Evolutionary conservation across 2,113 vertebrate genomes (phyloP).

Genomic region (Anarrhichthys ocellatus): DNA sequence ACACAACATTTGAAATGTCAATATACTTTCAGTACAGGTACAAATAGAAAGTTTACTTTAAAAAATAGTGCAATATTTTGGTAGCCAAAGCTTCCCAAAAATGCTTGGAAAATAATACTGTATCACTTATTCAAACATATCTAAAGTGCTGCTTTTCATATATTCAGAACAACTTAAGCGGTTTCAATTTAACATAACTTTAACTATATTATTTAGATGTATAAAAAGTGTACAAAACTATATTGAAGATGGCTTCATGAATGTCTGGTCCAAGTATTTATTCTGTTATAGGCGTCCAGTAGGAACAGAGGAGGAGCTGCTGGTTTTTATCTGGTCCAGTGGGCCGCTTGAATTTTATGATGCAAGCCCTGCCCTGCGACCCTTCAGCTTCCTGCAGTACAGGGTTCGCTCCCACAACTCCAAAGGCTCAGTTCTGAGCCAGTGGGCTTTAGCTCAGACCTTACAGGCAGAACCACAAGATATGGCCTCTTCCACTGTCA

Average conservation of each 20-base stretch:
- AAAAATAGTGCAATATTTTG: not conserved
- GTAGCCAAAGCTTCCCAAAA: not conserved
- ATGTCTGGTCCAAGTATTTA: not conserved
- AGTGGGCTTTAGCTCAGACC: constrained; percentile 85
- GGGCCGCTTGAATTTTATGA: constrained; percentile 89
- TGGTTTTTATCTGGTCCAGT: constrained; percentile 88
- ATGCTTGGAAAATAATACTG: not conserved
- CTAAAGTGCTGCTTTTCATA: not conserved
- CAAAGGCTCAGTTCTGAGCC: constrained; percentile 85
- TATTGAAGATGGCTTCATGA: not conserved
- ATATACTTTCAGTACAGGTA: not conserved
- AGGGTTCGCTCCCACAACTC: constrained; percentile 85
- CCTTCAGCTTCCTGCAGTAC: constrained; percentile 90
- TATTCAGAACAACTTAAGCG: not conserved
- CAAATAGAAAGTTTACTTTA: not conserved
- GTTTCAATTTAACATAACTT: not conserved
- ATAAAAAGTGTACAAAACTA: not conserved
- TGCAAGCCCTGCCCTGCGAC: constrained; percentile 80
- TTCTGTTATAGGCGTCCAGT: constrained; percentile 81
- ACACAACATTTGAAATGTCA: not conserved
- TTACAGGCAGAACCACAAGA: constrained; percentile 86
- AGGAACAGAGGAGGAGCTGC: constrained; percentile 83
- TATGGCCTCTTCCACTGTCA: constrained; percentile 81
- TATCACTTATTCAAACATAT: not conserved
- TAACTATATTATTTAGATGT: not conserved